Base-by-base conservation (phyloP, 2,113 vertebrate species). In the Mesembrinibis cayennensis region DNA sequence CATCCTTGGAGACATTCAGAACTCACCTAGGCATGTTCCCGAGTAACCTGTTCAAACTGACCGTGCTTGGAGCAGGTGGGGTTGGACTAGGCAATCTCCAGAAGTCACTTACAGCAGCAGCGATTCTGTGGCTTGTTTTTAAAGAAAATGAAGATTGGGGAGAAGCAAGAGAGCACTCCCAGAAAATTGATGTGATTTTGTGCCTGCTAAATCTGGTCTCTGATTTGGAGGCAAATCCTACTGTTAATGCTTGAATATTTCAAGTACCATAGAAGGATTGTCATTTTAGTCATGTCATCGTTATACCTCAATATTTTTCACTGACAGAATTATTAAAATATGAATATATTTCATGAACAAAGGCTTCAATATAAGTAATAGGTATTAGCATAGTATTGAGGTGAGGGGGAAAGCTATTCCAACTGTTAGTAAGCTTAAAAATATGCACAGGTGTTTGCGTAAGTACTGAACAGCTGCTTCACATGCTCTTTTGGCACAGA, bases 391-490 rank as follows among this genome's bases (percentile, higher is more conserved):
- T 38, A 62, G 78, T 55, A 40, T 34, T 85, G 79, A 90, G 79
- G 74, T 94, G 74, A 92, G 71, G 58, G 58, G 27, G n/a, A 61
- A 90, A 95, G 71, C 71, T 80, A 69, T 78, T 77, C 70, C 53
- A 73, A 80, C 40, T 85, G 62, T 91, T 95, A 92, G 70, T 86
- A 95, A 93, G 89, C 70, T 96, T 89, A 87, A 96, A 96, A 96
- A 78, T 89, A 96, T 91, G 93, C 94, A 91, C 91, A 93, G 87
- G 94, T 95, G 91, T 91, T 94, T 94, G 83, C 47, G 7, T 87
- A 96, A 95, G 69, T 67, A 74, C 77, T 52, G 66, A 91, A 69
- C 89, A 91, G 84, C 95, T 93, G 95, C 40, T 95, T 82, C 73
- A 79, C 62, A 49, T 49, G 40, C 47, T 74, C 14, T 78, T 76